These are phyloP conservation scores for Salvator merianae DNA, from an alignment of 2,113 vertebrate species.

Conservation along the genomic window DNA sequence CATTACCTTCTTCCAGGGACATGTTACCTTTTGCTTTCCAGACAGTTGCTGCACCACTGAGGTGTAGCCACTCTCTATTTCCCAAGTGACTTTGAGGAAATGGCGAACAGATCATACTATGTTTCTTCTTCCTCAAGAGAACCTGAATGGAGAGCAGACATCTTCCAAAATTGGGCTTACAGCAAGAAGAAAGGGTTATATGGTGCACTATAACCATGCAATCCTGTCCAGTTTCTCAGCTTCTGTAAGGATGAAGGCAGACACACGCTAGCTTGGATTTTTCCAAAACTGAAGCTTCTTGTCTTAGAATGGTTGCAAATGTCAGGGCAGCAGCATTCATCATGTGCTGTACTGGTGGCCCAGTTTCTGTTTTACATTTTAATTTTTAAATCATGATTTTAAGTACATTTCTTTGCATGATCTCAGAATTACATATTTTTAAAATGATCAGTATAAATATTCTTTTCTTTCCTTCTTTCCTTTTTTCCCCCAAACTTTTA, in stretches of 20 bases:
- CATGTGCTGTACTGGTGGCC: background rate
- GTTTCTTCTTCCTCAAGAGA: too few relatives aligned
- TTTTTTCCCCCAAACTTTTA: slow-evolving; percentile 56
- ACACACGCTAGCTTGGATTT: background rate
- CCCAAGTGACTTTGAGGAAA: too few relatives aligned
- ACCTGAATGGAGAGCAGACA: too few relatives aligned
- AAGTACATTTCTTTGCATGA: background rate
- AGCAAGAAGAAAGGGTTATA: too few relatives aligned
- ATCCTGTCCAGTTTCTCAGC: background rate
- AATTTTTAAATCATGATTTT: background rate
- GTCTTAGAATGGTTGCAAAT: background rate
- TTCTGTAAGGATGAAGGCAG: background rate
- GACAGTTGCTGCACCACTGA: too few relatives aligned
- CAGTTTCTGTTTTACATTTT: too few relatives aligned
- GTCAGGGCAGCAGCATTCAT: background rate
- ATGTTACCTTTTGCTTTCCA: too few relatives aligned
- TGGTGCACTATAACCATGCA: background rate
- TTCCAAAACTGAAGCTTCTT: too few relatives aligned
- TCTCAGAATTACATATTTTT: background rate
- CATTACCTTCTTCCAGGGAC: too few relatives aligned
- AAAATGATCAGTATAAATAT: background rate
- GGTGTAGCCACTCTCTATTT: too few relatives aligned
- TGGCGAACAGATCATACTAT: too few relatives aligned
- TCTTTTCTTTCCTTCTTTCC: background rate
- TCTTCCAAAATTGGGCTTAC: too few relatives aligned